Base-by-base conservation (phyloP, 2,113 vertebrate genomes). In the Xiphophorus maculatus region DNA sequence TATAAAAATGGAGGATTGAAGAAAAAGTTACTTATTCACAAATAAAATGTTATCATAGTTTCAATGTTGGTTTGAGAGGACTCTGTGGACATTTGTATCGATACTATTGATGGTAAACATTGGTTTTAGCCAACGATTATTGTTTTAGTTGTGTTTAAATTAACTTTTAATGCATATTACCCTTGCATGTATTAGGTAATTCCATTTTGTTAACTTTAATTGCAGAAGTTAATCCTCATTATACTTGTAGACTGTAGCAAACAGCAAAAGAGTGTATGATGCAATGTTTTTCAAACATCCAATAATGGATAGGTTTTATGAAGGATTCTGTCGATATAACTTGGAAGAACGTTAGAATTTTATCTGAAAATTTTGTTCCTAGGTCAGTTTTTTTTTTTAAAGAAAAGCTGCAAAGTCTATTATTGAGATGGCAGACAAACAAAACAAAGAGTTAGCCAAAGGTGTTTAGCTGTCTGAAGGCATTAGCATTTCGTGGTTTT, bases 401-500 rank as follows among this genome's bases (percentile, higher is more conserved):
- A 65, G 30, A 54, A 54, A 54, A 54, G 15, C 12, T 19, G 32
- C 32, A 33, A n/a, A 28, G 35, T 66, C 44, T 63, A 3, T 54
- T 73, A n/a, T 27, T 33, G 40, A 74, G 58, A 61, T 51, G 68
- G 3, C 44, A 79, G 82, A 76, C 40, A 74, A 82, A 79, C 25
- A 33, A 29, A 28, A 54, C 48, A 37, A 40, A 37, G 32, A 51
- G 70, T 28, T 69, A 66, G 33, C 27, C 13, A 69, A 80, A 69
- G 48, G 77, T 84, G 81, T 88, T 88, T 65, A 89, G 68, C 71
- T 51, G 72, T 66, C 73, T 78, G 48, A 76, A 63, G 67, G 84
- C 76, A 90, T 91, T 90, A 89, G 42, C 48, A 76, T 76, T 67
- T 58, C 40, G 73, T 48, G 62, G 64, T 67, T 69, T 75, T 58